Evolutionary conservation across 2,888 invertebrate species (phyloP).

Genomic region (Dysmachus trigonus): DNA sequence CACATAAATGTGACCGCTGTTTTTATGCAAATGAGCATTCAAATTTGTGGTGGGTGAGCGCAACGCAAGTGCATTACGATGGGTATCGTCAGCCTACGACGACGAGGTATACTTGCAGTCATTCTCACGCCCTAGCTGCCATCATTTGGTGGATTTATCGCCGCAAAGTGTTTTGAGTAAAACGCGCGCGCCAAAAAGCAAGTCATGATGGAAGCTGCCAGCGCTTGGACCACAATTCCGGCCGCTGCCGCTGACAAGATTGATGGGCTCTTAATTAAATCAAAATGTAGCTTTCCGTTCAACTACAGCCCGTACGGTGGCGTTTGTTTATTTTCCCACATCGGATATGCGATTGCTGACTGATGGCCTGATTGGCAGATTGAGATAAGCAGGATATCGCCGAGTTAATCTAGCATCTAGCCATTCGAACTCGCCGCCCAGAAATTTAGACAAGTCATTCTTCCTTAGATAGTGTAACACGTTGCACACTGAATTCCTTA

Average conservation of each 20-base stretch:
- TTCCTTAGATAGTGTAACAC: neutral
- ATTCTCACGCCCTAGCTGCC: neutral
- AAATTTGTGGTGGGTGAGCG: neutral
- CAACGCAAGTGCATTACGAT: neutral
- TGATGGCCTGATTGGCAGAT: neutral
- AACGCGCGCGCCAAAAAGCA: neutral
- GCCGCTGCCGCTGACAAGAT: constrained; percentile 2
- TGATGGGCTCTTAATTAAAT: constrained; percentile 16
- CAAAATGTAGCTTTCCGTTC: neutral
- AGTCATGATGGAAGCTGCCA: neutral
- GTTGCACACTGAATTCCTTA: neutral
- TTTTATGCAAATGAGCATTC: neutral
- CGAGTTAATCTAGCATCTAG: neutral
- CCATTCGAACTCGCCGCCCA: neutral
- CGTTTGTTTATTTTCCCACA: neutral
- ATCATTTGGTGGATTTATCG: neutral
- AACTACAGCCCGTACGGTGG: neutral
- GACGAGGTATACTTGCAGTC: neutral
- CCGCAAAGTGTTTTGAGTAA: neutral
- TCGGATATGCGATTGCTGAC: neutral
- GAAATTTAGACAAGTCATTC: neutral
- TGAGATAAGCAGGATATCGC: neutral
- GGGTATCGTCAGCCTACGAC: neutral
- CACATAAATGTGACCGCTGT: neutral
- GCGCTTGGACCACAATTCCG: neutral